Base-by-base conservation (phyloP, 2,888 invertebrate genomes). In the Steinernema hermaphroditum region DNA sequence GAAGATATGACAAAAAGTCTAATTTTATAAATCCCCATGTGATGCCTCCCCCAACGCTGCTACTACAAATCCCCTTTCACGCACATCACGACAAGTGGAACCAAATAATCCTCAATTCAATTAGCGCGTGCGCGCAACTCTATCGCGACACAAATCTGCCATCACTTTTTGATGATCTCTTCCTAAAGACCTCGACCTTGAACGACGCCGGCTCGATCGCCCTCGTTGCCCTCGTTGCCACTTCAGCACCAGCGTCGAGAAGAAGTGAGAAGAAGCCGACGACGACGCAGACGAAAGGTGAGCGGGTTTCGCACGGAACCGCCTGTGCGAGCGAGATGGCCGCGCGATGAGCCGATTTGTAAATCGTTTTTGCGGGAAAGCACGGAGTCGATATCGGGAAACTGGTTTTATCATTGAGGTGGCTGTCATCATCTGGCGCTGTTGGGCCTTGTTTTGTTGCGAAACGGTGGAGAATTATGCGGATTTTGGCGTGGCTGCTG, bases 351-450 rank as follows among this genome's bases (percentile, higher is more conserved):
- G 6, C 54, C 29, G 24, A 27, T 54, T 54, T 22, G 54, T 22
- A 54, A 22, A 54, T 54, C 54, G 54, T 54, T 54, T 54, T 54
- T 54, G 54, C 54, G 54, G 54, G 54, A 54, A 54, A 54, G 46
- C n/a, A n/a, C n/a, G 22, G n/a, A 46, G 4, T 46, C 46, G 46
- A 19, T n/a, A n/a, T n/a, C n/a, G n/a, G n/a, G 16, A 16, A 46
- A 46, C 46, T 46, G 22, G 46, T 46, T 46, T 46, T 6, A n/a
- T 37, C 37, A n/a, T n/a, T n/a, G n/a, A n/a, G n/a, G 37, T 6
- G 46, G 46, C 46, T 46, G 46, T 46, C 46, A 19, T 46, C 22
- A 46, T 16, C 22, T 46, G 46, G 16, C n/a, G n/a, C n/a, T n/a
- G 16, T 4, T 46, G 9, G 22, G 22, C 46, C n/a, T 19, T 19